Conservation (phyloP, 2,888 invertebrate genomes). For the Eupelmus urozonus region DNA sequence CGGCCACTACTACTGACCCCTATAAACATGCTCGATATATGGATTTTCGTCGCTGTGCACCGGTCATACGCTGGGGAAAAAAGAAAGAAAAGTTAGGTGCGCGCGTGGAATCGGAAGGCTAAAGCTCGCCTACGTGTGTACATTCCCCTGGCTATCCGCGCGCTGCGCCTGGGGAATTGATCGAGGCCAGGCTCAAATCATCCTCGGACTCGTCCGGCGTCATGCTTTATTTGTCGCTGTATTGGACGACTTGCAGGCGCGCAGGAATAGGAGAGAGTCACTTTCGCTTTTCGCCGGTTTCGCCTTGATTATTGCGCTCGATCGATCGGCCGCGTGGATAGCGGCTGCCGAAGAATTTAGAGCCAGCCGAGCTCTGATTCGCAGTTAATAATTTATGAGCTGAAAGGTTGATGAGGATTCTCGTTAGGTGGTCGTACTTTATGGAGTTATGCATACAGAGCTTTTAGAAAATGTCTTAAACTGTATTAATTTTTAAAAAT, state of each 20-base stretch:
- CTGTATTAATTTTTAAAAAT: no score
- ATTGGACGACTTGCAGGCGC: no score
- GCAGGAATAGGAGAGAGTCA: no score
- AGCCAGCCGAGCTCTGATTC: constrained; percentile 29
- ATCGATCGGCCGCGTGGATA: constrained; percentile 28
- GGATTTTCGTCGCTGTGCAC: constrained; percentile 63
- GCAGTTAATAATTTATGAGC: constrained; percentile 29
- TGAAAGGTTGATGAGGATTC: no score
- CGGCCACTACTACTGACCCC: constrained; percentile 72
- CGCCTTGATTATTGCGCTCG: background rate
- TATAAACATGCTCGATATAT: constrained; percentile 74
- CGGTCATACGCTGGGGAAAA: constrained; percentile 35
- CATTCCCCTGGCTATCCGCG: background rate
- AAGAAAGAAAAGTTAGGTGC: constrained; percentile 26
- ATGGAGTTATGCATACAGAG: no score
- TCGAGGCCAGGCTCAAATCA: constrained; percentile 5
- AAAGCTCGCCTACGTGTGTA: background rate
- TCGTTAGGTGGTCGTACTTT: no score
- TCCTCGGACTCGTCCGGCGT: background rate
- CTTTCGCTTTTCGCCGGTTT: constrained; percentile 8
- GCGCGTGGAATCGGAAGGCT: background rate
- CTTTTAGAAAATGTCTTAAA: no score
- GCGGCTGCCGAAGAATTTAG: background rate
- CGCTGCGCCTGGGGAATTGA: constrained; percentile 13
- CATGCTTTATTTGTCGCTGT: background rate